Evolutionary conservation across 1,140 invertebrate species (phyloP).

Genomic region (Trichonephila clavipes): DNA sequence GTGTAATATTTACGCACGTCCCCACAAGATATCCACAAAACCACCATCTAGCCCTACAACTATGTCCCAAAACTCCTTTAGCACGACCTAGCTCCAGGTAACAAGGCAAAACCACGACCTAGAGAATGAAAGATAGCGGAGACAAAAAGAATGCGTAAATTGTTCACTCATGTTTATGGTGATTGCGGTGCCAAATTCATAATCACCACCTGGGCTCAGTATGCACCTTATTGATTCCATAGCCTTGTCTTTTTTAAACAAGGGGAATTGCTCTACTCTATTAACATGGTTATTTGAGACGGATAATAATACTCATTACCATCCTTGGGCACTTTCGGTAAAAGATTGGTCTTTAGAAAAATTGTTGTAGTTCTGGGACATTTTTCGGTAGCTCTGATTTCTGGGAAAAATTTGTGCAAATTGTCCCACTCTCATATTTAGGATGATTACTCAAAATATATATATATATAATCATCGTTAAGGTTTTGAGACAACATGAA

Average conservation of each 20-base stretch:
- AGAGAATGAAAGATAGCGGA: background rate
- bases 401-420: background rate
- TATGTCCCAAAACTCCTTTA: constrained; percentile 50
- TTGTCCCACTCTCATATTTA: background rate
- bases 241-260: constrained; percentile 21
- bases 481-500: background rate
- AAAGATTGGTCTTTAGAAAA: constrained; percentile 53
- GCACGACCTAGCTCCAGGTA: constrained; percentile 66
- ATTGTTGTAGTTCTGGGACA: constrained; percentile 48
- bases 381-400: constrained; percentile 47
- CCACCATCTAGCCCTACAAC: background rate
- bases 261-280: constrained; percentile 17
- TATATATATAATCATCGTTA: background rate
- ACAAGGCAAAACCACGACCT: constrained; percentile 5
- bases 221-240: background rate
- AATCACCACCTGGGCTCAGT: constrained; percentile 54
- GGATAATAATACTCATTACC: constrained; percentile 54
- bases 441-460: background rate
- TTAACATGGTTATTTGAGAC: constrained; percentile 21
- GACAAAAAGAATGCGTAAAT: constrained; percentile 64
- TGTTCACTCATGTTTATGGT: constrained; percentile 74
- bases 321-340: background rate
- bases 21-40: background rate
- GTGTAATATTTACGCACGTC: constrained; percentile 12
- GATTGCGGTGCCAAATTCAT: constrained; percentile 52